Conservation (phyloP, 2,113 vertebrate species). For the Nerophis lumbriciformis region DNA sequence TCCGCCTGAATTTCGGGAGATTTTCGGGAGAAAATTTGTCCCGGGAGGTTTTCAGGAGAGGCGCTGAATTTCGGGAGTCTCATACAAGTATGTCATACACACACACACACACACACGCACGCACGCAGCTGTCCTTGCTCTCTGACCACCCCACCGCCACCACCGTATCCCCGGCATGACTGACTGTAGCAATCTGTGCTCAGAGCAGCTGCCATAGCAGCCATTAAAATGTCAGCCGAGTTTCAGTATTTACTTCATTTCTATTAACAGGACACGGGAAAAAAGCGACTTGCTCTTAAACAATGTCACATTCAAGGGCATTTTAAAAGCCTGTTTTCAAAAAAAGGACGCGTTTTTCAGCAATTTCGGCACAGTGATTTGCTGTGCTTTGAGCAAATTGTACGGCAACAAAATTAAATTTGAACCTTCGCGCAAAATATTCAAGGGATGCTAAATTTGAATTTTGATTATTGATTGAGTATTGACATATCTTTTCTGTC, state of each 20-base stretch:
- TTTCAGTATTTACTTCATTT: constrained; percentile 50
- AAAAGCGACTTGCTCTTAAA: constrained; percentile 20
- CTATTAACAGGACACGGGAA: constrained; percentile 22
- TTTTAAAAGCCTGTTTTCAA: neutral
- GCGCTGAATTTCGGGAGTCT: no score
- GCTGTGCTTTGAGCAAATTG: no score
- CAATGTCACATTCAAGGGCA: constrained; percentile 10
- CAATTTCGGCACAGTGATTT: no score
- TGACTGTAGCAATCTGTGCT: constrained; percentile 37
- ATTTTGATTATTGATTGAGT: no score
- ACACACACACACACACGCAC: neutral
- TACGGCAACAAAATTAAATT: no score
- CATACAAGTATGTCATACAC: no score
- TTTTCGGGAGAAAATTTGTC: no score
- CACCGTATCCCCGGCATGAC: constrained; percentile 18
- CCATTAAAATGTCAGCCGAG: constrained; percentile 52
- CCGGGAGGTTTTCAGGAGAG: no score
- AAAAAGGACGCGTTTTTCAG: neutral
- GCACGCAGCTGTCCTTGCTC: constrained; percentile 11
- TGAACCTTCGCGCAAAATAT: no score
- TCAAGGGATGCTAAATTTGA: no score
- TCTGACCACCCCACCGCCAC: neutral
- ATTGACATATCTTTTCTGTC: neutral
- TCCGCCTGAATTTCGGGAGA: no score
- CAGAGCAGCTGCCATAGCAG: constrained; percentile 35